Base-by-base conservation (phyloP, 1,140 invertebrate species). In the Maniola jurtina region DNA sequence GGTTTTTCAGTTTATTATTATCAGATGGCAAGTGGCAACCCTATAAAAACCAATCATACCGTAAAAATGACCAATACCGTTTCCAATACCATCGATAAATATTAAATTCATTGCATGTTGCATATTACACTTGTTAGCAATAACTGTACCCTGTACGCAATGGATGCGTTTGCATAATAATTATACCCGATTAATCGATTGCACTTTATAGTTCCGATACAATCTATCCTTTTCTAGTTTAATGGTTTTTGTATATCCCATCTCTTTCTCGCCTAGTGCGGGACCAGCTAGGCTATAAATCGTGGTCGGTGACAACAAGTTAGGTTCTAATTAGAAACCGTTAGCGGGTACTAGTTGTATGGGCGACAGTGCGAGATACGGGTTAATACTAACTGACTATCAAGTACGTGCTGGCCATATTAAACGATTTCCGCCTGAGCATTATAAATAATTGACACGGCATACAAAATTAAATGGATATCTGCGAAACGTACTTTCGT, bases 321-420 rank as follows among this genome's bases (percentile, higher is more conserved):
- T 73, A 67, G 55, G 64, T 73, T 64, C 68, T 73, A 73, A 73
- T 73, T 73, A 73, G 65, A 61, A 52, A 50, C 68, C 63, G 72
- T 73, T 70, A 73, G 59, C 55, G 34, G 65, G 59, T 61, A 63
- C 15, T 13, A 55, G 61, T 42, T 56, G 57, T 56, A 60, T 54
- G 57, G 64, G 58, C 48, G 48, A 54, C 65, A 55, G 36, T 13
- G 65, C 59, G 71, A 73, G 66, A 42, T 68, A 66, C 54, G 58
- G 60, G 47, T 64, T 65, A 56, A 67, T 71, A 66, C 58, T 38
- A n/a, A 50, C 40, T 16, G 25, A 50, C 54, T 57, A 54, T 58
- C 60, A 64, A 52, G 48, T 52, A 52, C 15, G 48, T 52, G 48
- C 48, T 9, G 14, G 15, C 48, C 48, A 52, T 52, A 52, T 52